Base-by-base conservation (phyloP, 2,113 vertebrate species). In the Halichoerus grypus region DNA sequence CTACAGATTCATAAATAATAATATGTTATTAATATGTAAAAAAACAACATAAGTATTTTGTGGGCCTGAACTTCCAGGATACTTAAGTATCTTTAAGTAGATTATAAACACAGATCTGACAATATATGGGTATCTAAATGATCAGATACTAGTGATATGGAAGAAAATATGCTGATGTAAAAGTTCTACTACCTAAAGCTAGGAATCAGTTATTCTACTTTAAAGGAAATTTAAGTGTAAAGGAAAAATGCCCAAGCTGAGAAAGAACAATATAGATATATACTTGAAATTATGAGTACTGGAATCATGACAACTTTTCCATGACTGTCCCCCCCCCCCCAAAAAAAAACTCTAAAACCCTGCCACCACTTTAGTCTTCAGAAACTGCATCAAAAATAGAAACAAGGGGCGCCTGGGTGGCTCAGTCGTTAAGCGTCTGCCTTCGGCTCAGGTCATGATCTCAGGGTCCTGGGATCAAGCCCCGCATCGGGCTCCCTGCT, bases 371-470 rank as follows among this genome's bases (percentile, higher is more conserved):
- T 76, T 57, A 76, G 39, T 63, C 74, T 71, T 77, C 79, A 51
- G 18, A 96, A 92, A 80, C 1, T 51, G 28, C 28, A 96, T 46
- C 53, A 82, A 74, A 93, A 85, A n/a, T n/a, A 90, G 98, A 90
- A 98, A 99, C 98, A 98, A 95, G 21, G 46, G 46, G 46, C 1
- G 46, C 46, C 46, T 46, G 46, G 46, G 46, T 46, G 46, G 46
- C 46, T 46, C 46, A 46, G 46, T 7, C 8, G 46, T 46, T 46
- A 46, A 8, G 46, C 7, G 46, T 8, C 46, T 46, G 46, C 46
- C 8, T 46, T 9, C 46, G 8, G 46, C 46, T 46, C 46, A 46
- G 46, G 46, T 46, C 7, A 8, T 9, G 7, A 46, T 46, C 46
- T 7, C 7, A 7, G 46, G 7, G 46, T 46, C 46, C 46, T 7